A percentile compares a stretch with the other conserved stretches of the same genome.
phyloP scores from a whole-genome alignment of 2,797 vertebrate genomes.

The Crax fasciolata region DNA sequence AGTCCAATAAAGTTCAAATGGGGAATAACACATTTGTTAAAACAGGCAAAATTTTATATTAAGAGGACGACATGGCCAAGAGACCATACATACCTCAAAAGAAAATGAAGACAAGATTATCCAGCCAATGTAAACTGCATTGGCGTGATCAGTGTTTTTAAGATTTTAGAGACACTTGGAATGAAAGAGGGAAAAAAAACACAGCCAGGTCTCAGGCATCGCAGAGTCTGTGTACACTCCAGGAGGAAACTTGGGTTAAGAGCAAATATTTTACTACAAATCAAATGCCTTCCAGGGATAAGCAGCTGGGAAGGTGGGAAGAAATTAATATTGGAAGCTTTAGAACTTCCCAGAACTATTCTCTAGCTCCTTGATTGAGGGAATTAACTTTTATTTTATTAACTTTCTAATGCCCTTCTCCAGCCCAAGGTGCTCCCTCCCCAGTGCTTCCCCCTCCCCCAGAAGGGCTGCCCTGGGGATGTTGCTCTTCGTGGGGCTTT shows the following conservation, averaged over 20 bases:
- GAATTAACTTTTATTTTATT: constrained; percentile 87
- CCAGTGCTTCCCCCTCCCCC: constrained; percentile 38
- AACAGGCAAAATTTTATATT: constrained; percentile 17
- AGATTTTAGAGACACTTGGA: constrained; percentile 74
- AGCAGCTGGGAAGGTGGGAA: constrained; percentile 77
- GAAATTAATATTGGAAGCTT: constrained; percentile 77
- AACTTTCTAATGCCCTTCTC: constrained; percentile 83
- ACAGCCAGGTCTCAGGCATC: constrained; percentile 45
- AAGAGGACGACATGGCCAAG: constrained; percentile 65
- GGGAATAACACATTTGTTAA: constrained; percentile 64
- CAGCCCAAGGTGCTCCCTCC: constrained; percentile 69
- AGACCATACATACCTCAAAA: constrained; percentile 37
- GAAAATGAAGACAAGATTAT: constrained; percentile 60
- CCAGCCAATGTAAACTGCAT: constrained; percentile 64
- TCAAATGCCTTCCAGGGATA: constrained; percentile 75
- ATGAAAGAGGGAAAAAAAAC: constrained; percentile 56
- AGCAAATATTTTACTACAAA: constrained; percentile 78
- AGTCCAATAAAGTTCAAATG: constrained; percentile 62
- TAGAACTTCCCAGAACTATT: constrained; percentile 73
- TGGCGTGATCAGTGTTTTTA: constrained; percentile 52
- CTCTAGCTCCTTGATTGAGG: constrained; percentile 74
- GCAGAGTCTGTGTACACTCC: constrained; percentile 39
- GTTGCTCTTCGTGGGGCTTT: constrained; percentile 76
- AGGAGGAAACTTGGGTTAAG: constrained; percentile 73
- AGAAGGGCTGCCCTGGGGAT: constrained; percentile 56